A percentile compares a stretch with the other conserved stretches of the same genome.
These are phyloP conservation scores for Cacatua alba DNA, from an alignment of 2,113 vertebrate genomes.

Conservation along the genomic window DNA sequence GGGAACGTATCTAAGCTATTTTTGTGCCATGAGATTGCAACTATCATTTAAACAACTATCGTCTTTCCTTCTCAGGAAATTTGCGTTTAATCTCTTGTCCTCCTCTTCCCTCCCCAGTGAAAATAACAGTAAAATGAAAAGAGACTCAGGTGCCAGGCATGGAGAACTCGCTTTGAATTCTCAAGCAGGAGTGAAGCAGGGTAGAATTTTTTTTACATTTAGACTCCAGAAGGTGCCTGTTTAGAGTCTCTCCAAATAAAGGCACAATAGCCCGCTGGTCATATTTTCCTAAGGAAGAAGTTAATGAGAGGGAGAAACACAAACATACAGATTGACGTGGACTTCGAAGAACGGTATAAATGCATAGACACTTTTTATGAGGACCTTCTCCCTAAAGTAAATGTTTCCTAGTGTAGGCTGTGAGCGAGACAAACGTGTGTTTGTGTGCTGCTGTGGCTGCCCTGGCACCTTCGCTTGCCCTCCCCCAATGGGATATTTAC, in stretches of 20 bases:
- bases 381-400: neutral
- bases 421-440: neutral
- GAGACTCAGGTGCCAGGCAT: neutral
- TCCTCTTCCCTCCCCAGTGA: neutral
- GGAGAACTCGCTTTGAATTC: neutral
- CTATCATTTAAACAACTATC: neutral
- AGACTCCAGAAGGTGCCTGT: conserved; percentile 1
- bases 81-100: neutral
- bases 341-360: neutral
- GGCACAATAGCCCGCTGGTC: neutral
- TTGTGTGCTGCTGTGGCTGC: neutral
- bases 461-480: neutral
- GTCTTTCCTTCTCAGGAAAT: neutral
- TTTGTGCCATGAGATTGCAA: neutral
- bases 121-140: neutral
- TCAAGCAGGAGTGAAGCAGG: neutral
- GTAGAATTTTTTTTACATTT: neutral
- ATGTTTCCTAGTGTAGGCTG: neutral
- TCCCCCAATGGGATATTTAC: neutral
- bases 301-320: neutral
- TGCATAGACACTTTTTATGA: neutral
- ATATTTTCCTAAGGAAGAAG: neutral
- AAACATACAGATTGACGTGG: neutral
- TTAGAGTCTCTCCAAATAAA: neutral
- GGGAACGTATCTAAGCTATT: neutral